These are phyloP conservation scores for Columbina picui DNA, from an alignment of 2,113 vertebrate genomes.

Conservation along the genomic window DNA sequence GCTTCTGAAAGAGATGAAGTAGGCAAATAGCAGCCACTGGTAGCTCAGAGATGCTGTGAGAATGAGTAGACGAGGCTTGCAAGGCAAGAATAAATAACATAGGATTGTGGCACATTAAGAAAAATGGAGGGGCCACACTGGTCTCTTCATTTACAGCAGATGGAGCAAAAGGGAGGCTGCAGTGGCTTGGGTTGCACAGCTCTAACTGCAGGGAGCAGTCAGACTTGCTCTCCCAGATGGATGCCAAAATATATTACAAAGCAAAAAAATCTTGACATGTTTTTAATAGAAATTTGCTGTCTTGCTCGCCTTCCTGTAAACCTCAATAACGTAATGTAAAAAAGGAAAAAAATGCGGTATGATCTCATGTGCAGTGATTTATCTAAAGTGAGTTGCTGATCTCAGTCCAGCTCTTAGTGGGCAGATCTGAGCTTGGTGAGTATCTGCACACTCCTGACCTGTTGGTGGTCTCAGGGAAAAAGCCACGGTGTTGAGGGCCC, in stretches of 20 bases:
- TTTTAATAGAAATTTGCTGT: conserved; percentile 38
- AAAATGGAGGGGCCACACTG: neutral
- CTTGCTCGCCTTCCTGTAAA: neutral
- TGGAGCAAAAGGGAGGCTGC: neutral
- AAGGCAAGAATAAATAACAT: neutral
- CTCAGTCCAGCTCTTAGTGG: neutral
- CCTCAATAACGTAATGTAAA: neutral
- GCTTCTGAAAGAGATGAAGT: neutral
- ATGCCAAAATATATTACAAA: neutral
- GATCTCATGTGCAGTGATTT: conserved; percentile 13
- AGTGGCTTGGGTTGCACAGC: neutral
- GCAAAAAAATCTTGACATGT: neutral
- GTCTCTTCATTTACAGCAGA: neutral
- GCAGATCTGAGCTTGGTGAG: neutral
- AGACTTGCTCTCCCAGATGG: neutral
- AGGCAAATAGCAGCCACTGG: neutral
- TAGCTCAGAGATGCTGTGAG: neutral
- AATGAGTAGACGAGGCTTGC: neutral
- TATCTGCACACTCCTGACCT: neutral
- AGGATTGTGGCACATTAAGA: neutral
- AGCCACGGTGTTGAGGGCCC: neutral
- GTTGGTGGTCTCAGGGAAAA: neutral
- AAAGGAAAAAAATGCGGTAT: neutral
- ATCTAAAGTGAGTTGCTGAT: conserved; percentile 28
- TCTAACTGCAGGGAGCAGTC: neutral